Evolutionary conservation across 2,888 invertebrate genomes (phyloP).

Genomic region (Tinea trinotella): DNA sequence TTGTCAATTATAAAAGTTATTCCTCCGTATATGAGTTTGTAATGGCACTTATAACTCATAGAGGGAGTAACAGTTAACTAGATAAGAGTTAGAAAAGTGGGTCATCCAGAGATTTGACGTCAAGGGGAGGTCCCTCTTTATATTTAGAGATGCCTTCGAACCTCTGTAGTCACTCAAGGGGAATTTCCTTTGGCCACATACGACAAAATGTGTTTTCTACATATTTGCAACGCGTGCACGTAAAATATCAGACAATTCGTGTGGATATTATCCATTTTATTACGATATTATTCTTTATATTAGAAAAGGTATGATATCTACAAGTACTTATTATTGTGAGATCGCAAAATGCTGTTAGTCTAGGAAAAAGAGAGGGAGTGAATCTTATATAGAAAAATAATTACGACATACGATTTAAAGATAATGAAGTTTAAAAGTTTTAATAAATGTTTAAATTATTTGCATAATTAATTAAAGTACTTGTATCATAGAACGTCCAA

Average conservation of each 20-base stretch:
- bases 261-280: neutral
- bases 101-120: constrained; percentile 4
- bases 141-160: constrained; percentile 1
- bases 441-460: too few species aligned
- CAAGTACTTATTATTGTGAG: too few species aligned
- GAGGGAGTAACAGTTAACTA: neutral
- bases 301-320: too few species aligned
- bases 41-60: neutral
- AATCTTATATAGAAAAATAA: too few species aligned
- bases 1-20: neutral
- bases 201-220: neutral
- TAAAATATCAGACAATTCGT: neutral
- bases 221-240: neutral
- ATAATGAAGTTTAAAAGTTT: too few species aligned
- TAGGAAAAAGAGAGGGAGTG: too few species aligned
- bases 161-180: neutral
- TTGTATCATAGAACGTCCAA: too few species aligned
- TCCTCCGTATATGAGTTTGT: neutral
- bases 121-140: neutral
- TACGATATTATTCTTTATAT: neutral
- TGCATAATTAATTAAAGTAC: too few species aligned
- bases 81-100: constrained; percentile 3
- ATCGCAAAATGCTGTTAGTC: too few species aligned
- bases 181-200: neutral
- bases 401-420: too few species aligned